Evolutionary conservation across 2,888 invertebrate species (phyloP).

Genomic region (Allophyes oxyacanthae): DNA sequence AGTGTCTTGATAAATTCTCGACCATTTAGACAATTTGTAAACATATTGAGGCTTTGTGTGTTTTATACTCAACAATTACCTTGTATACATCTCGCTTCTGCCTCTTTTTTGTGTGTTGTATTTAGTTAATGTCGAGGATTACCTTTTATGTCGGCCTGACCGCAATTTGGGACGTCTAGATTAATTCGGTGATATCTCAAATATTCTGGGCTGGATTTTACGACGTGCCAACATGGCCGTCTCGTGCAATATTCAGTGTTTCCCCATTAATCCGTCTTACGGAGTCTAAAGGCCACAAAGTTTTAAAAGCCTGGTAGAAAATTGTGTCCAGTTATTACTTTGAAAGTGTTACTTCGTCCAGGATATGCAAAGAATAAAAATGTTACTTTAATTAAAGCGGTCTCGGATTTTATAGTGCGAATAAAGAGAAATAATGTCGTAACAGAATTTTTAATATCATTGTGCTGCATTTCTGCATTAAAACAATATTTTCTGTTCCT

Average conservation of each 20-base stretch:
- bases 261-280: slow-evolving; percentile 38
- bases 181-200: slow-evolving; percentile 45
- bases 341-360: slow-evolving; percentile 31
- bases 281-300: slow-evolving; percentile 25
- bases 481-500: slow-evolving; percentile 6
- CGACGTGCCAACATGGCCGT: slow-evolving; percentile 22
- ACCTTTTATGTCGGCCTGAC: slow-evolving; percentile 37
- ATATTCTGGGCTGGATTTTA: slow-evolving; percentile 41
- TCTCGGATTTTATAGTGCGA: slow-evolving; percentile 24
- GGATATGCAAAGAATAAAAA: slow-evolving; percentile 45
- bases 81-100: slow-evolving; percentile 25
- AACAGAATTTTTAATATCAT: slow-evolving; percentile 39
- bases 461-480: slow-evolving; percentile 17
- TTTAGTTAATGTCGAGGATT: slow-evolving; percentile 12
- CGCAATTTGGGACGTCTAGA: slow-evolving; percentile 47
- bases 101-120: slow-evolving; percentile 23
- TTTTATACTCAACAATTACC: slow-evolving; percentile 50
- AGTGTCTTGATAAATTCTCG: slow-evolving; percentile 38
- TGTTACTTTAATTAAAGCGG: slow-evolving; percentile 47
- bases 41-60: slow-evolving; percentile 46
- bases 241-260: slow-evolving; percentile 41
- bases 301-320: slow-evolving; percentile 48
- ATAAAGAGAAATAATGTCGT: slow-evolving; percentile 38
- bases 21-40: slow-evolving; percentile 47
- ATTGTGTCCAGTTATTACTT: slow-evolving; percentile 47